Base-by-base conservation (phyloP, 92 coral and sea anemone species). In the Pocillopora meandrina region DNA sequence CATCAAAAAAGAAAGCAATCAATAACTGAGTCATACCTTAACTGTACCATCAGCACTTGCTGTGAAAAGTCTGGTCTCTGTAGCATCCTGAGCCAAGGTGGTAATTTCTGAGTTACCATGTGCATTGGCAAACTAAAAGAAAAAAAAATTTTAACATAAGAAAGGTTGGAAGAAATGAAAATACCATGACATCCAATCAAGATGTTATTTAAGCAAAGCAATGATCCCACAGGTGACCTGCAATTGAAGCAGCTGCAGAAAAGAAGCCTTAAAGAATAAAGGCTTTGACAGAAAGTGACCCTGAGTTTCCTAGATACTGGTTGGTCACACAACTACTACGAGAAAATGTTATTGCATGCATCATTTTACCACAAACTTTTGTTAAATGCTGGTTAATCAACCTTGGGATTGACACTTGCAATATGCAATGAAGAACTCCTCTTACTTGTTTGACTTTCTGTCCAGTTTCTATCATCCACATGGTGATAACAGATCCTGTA, bases 381-480 rank as follows among this genome's bases (percentile, higher is more conserved):
- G 7, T 42, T 42, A 42, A 42, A 42, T 42, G 52, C 52, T 3
- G 52, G 7, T 42, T 42, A 42, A 42, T 42, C 52, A 42, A 7
- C 52, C 4, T 42, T 42, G 8, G 52, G 52, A 42, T 42, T 42
- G 52, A 42, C 52, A 42, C 0, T 0, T 42, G 52, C 0, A 42
- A 42, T 42, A 42, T 42, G 52, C 12, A 23, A 55, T 1, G 13
- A 12, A 61, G 77, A 10, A 11, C 18, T 57, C 31, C 31, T 10
- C 86, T 0, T 33, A 93, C 98, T 94, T 95, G 98, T 84, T 96
- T 96, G 56, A 96, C 98, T 80, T 96, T 96, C 79, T 96, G 98
- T 26, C 98, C 98, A 2, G 98, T 96, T 69, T 96, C 98, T 20
- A 96, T 87, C 98, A 96, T 96, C 98, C 98, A 96, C 98, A 96